These are phyloP conservation scores for Notoglanidium macrostoma DNA, from an alignment of 2,797 vertebrate species.

Conservation along the genomic window DNA sequence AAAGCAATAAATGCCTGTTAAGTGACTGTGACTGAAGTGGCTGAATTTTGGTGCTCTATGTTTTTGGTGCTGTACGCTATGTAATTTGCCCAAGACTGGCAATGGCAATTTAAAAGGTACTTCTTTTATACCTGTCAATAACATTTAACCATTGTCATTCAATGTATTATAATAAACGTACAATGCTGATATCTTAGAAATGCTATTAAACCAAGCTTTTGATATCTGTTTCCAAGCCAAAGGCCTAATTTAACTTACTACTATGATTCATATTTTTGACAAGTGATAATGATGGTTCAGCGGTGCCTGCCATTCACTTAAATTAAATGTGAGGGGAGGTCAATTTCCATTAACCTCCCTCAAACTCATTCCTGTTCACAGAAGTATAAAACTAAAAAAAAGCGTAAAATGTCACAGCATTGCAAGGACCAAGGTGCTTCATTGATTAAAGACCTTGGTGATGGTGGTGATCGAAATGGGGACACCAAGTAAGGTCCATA, in stretches of 20 bases:
- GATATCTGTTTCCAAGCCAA: neutral
- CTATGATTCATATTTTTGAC: neutral
- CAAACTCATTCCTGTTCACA: neutral
- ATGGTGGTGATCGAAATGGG: neutral
- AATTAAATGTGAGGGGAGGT: neutral
- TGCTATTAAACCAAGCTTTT: neutral
- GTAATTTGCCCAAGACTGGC: neutral
- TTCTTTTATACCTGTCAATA: neutral
- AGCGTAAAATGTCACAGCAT: neutral
- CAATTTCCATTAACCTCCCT: neutral
- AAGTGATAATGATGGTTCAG: neutral
- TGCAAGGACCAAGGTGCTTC: neutral
- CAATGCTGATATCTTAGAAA: neutral
- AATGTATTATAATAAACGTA: neutral
- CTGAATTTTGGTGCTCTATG: neutral
- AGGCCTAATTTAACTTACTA: neutral
- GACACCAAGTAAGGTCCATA: neutral
- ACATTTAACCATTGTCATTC: neutral
- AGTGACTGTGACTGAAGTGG: neutral
- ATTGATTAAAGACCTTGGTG: neutral
- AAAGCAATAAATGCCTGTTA: neutral
- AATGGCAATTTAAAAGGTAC: too few species aligned
- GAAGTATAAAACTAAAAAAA: neutral
- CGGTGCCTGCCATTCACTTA: neutral
- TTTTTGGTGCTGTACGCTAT: neutral